These are phyloP conservation scores for Caretta caretta DNA, from an alignment of 2,113 vertebrate genomes.

Conservation along the genomic window DNA sequence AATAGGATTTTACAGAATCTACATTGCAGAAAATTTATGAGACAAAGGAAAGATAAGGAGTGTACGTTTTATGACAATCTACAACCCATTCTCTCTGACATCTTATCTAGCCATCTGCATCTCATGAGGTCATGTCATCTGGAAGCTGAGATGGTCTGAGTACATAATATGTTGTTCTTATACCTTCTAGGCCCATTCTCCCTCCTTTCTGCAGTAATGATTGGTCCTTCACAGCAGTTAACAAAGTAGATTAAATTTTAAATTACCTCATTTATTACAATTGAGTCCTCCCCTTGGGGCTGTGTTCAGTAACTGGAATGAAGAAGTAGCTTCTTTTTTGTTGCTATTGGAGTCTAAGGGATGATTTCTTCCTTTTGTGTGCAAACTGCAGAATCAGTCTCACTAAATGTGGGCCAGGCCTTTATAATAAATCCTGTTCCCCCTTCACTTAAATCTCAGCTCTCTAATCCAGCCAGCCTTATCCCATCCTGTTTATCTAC, in stretches of 20 bases:
- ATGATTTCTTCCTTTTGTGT: background rate
- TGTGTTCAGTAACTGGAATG: background rate
- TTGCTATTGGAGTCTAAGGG: background rate
- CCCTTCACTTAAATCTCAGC: background rate
- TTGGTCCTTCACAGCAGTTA: slow-evolving; percentile 8
- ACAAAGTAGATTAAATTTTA: background rate
- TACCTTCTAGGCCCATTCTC: background rate
- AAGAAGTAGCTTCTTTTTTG: background rate
- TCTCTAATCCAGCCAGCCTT: background rate
- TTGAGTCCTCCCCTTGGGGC: background rate
- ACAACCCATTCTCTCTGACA: background rate
- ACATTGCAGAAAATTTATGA: background rate
- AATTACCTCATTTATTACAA: background rate
- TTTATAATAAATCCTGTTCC: background rate
- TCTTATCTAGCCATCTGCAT: background rate
- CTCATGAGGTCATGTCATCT: background rate
- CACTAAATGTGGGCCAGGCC: background rate
- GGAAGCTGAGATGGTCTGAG: background rate
- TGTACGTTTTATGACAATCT: background rate
- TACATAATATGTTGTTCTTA: background rate
- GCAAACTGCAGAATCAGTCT: background rate
- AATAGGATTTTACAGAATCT: background rate
- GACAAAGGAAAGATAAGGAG: background rate
- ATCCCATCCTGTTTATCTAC: background rate
- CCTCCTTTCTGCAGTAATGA: background rate